These are phyloP conservation scores for Pyrocephalus nanus DNA, from an alignment of 2,797 vertebrate genomes.

Conservation along the genomic window DNA sequence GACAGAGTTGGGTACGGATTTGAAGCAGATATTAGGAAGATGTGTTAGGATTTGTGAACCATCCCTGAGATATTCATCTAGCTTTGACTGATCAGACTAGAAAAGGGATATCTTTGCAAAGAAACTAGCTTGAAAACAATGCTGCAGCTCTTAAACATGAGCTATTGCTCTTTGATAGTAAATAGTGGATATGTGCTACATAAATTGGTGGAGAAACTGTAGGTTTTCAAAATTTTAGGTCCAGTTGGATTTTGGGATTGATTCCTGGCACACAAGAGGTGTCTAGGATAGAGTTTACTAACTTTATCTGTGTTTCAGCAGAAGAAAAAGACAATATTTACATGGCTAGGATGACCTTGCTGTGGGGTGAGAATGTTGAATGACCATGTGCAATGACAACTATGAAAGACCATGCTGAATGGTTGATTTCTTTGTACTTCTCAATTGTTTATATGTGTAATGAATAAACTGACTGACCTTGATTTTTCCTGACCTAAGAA, in stretches of 20 bases:
- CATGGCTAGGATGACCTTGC: not conserved
- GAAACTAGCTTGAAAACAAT: not conserved
- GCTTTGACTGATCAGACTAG: not conserved
- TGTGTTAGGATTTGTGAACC: not conserved
- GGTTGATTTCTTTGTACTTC: not conserved
- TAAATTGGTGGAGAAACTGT: not conserved
- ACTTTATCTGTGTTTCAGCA: not conserved
- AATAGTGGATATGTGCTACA: not conserved
- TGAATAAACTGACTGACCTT: not conserved
- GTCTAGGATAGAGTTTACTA: not conserved
- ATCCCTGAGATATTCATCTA: not conserved
- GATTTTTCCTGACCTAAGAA: not conserved
- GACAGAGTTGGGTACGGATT: not conserved
- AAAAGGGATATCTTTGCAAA: not conserved
- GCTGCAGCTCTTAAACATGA: not conserved
- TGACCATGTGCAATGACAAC: not conserved
- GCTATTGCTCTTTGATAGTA: not conserved
- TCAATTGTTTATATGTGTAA: not conserved
- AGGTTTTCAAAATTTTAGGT: not conserved
- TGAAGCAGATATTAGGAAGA: not conserved
- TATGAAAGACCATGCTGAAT: not conserved
- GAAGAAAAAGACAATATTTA: not conserved
- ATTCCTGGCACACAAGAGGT: not conserved
- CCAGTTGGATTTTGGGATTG: not conserved
- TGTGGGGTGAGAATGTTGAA: not conserved